phyloP scores from a whole-genome alignment of 2,888 invertebrate genomes.

The Calephelis perditalis region DNA sequence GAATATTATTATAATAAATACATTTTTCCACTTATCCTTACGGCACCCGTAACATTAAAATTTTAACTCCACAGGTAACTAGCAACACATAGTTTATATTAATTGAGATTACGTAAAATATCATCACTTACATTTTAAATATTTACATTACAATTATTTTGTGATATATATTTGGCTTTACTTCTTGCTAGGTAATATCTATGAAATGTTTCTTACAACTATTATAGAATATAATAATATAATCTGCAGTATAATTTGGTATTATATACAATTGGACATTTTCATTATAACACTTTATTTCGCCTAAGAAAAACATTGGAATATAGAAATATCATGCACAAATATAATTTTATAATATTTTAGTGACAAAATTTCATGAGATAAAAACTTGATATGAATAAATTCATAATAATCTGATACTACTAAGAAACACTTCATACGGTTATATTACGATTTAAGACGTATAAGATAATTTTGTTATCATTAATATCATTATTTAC shows the following conservation, averaged over 20 bases:
- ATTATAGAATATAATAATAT: background rate
- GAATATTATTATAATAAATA: slow-evolving; percentile 23
- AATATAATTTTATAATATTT: slow-evolving; percentile 8
- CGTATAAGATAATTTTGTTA: slow-evolving; percentile 43
- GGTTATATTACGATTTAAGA: background rate
- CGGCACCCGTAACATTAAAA: slow-evolving; percentile 50
- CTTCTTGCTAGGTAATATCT: slow-evolving; percentile 40
- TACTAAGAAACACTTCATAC: slow-evolving; percentile 30
- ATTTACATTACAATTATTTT: slow-evolving; percentile 49
- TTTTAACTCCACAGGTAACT: slow-evolving; percentile 67
- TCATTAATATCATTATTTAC: slow-evolving; percentile 52
- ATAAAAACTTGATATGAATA: background rate
- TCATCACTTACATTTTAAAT: slow-evolving; percentile 34
- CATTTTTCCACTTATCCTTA: slow-evolving; percentile 28
- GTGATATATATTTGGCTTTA: slow-evolving; percentile 65
- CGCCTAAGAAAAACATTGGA: background rate
- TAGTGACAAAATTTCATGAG: slow-evolving; percentile 1
- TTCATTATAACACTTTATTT: slow-evolving; percentile 4
- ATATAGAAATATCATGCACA: background rate
- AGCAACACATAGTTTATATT: slow-evolving; percentile 45
- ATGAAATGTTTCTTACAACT: slow-evolving; percentile 36
- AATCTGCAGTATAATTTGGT: background rate
- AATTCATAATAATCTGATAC: background rate
- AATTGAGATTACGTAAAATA: slow-evolving; percentile 53
- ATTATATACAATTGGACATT: background rate